phyloP scores from a whole-genome alignment of 2,797 vertebrate genomes.

The Acipenser ruthenus region DNA sequence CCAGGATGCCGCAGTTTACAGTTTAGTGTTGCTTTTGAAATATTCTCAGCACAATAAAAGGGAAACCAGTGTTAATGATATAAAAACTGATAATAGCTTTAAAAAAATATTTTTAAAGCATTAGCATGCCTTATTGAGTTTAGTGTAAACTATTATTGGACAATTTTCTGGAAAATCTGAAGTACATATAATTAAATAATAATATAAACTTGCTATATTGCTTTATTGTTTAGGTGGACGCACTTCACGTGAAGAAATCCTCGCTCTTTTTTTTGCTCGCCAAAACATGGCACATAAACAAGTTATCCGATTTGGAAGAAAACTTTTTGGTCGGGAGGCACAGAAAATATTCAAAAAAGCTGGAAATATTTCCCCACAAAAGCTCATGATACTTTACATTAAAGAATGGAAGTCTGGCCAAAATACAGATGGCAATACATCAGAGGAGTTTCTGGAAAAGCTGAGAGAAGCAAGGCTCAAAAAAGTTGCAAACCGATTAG shows the following conservation, averaged over 20 bases:
- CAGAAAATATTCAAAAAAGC: not conserved
- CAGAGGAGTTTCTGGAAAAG: slow-evolving; percentile 31
- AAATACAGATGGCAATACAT: slow-evolving; percentile 6
- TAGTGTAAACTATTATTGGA: not conserved
- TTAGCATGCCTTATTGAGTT: not conserved
- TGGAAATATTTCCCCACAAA: not conserved
- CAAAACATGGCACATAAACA: slow-evolving; percentile 24
- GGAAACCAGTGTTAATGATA: no score
- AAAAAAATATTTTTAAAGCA: not conserved
- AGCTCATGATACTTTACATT: slow-evolving; percentile 25
- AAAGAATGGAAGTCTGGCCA: slow-evolving; percentile 29
- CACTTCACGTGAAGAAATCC: slow-evolving; percentile 22
- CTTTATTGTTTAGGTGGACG: not conserved
- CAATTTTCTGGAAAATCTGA: not conserved
- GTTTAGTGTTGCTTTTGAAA: no score
- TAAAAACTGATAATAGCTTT: no score
- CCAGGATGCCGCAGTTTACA: no score
- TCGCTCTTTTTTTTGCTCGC: slow-evolving; percentile 29
- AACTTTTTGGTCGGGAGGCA: not conserved
- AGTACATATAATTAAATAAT: not conserved
- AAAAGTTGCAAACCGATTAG: slow-evolving; percentile 23
- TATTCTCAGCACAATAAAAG: no score
- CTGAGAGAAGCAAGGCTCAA: slow-evolving; percentile 23
- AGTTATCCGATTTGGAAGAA: slow-evolving; percentile 33
- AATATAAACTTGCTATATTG: no score